A percentile compares a stretch with the other conserved stretches of the same genome.
Conservation (phyloP, 2,888 invertebrate species). For the Latheticus oryzae region DNA sequence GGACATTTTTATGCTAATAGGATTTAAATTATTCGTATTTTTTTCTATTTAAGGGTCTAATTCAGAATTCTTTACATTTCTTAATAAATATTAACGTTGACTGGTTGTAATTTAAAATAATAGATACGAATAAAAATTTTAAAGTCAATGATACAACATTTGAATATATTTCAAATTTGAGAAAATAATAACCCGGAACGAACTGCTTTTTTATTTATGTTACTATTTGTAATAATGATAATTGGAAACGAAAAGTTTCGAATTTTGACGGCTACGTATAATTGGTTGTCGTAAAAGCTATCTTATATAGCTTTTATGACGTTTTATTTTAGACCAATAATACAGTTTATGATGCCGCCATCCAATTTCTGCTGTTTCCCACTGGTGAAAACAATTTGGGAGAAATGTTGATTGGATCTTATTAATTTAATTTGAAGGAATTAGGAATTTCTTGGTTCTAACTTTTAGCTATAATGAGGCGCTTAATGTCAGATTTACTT, state of each 20-base stretch:
- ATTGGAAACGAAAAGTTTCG: too few species aligned
- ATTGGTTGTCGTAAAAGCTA: slow-evolving; percentile 1
- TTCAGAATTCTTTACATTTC: too few species aligned
- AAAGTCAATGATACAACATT: too few species aligned
- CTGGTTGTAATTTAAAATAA: too few species aligned
- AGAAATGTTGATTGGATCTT: slow-evolving; percentile 15
- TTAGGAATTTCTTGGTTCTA: slow-evolving; percentile 17
- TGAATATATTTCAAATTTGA: too few species aligned
- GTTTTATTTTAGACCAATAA: neutral
- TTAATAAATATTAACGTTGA: too few species aligned
- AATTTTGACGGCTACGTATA: neutral
- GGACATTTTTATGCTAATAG: slow-evolving; percentile 1
- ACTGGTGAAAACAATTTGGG: neutral
- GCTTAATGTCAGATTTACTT: slow-evolving; percentile 23
- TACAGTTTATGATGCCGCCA: neutral
- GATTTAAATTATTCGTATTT: too few species aligned
- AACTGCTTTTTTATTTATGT: too few species aligned
- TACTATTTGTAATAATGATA: neutral
- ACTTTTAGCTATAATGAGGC: slow-evolving; percentile 32
- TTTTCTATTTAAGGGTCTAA: too few species aligned
- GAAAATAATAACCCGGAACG: too few species aligned
- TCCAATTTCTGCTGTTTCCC: neutral
- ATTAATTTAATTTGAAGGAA: slow-evolving; percentile 9
- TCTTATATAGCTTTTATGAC: neutral
- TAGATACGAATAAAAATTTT: too few species aligned